These are phyloP conservation scores for Clarias platycephalus DNA, from an alignment of 2,797 vertebrate species.

Conservation along the genomic window DNA sequence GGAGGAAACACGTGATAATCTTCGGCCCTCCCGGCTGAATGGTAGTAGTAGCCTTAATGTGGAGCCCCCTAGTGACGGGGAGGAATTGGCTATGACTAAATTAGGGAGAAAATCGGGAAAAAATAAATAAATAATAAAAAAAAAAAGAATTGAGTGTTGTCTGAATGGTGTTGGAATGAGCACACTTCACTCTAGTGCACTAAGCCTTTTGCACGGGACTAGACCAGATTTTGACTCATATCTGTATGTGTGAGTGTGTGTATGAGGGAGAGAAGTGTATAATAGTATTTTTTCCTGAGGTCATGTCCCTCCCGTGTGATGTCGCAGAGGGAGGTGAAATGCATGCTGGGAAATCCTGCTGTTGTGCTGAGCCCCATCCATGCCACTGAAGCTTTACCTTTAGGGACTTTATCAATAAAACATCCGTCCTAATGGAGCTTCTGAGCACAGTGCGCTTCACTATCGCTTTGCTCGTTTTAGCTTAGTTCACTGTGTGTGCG, in stretches of 20 bases:
- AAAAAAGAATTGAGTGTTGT: neutral
- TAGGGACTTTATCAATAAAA: constrained; percentile 53
- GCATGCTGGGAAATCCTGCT: constrained; percentile 22
- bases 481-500: neutral
- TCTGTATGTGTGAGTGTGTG: neutral
- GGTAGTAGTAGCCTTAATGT: too few relatives aligned
- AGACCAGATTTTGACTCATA: neutral
- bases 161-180: neutral
- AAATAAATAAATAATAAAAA: too few relatives aligned
- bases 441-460: constrained; percentile 42
- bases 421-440: constrained; percentile 56
- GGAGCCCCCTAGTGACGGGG: too few relatives aligned
- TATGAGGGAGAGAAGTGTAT: neutral
- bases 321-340: constrained; percentile 12
- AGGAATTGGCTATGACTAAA: too few relatives aligned
- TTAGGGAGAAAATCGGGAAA: too few relatives aligned
- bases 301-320: neutral
- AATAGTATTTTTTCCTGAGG: neutral
- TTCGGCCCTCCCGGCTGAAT: too few relatives aligned
- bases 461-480: constrained; percentile 43
- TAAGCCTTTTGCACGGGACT: too few relatives aligned
- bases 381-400: constrained; percentile 31
- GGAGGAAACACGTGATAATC: too few relatives aligned
- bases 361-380: constrained; percentile 5
- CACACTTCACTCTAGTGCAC: neutral